phyloP scores from a whole-genome alignment of 2,113 vertebrate genomes.

The Platysteira castanea region DNA sequence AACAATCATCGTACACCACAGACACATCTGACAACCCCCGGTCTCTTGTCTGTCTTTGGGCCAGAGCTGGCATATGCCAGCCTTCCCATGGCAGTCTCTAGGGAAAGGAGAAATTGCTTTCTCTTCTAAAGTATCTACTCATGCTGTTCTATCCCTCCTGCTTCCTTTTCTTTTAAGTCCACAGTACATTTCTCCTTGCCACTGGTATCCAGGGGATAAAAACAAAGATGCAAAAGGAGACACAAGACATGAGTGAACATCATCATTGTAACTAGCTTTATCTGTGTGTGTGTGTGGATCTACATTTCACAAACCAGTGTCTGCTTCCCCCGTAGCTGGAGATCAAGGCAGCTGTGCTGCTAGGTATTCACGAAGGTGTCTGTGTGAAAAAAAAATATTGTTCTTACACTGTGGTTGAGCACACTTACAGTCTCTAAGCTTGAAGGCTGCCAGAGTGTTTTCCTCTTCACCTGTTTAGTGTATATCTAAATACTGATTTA shows the following conservation, averaged over 20 bases:
- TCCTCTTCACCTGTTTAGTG: neutral
- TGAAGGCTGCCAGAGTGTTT: neutral
- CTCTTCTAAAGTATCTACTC: neutral
- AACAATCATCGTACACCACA: fast-evolving
- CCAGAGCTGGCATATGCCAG: neutral
- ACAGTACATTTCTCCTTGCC: neutral
- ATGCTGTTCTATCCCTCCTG: neutral
- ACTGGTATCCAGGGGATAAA: neutral
- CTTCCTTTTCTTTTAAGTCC: neutral
- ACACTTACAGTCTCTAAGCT: neutral
- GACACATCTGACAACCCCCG: neutral
- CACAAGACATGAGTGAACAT: neutral
- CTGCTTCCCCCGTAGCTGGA: neutral
- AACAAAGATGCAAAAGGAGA: neutral
- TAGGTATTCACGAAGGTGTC: neutral
- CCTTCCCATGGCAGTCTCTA: neutral
- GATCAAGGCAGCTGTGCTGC: neutral
- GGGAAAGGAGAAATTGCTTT: neutral
- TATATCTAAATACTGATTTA: constrained; percentile 9
- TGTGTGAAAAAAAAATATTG: neutral
- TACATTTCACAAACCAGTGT: neutral
- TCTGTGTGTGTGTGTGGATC: neutral
- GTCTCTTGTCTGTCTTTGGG: neutral
- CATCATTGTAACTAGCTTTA: neutral
- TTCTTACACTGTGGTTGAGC: neutral